A percentile compares a stretch with the other conserved stretches of the same genome.
Evolutionary conservation across 2,797 vertebrate species (phyloP).

Genomic region (Notoglanidium macrostoma): DNA sequence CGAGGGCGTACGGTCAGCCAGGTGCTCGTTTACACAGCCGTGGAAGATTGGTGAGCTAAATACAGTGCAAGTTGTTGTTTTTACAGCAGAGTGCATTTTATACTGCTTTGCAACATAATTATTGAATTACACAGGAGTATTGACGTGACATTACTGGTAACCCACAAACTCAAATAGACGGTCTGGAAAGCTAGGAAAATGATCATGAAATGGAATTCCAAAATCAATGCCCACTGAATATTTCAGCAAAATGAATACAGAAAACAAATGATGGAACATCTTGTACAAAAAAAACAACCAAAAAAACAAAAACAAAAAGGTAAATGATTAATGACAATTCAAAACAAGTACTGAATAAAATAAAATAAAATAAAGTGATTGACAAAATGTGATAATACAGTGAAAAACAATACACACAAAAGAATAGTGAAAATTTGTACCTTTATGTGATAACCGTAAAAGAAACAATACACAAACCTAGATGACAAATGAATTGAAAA

Average conservation of each 20-base stretch:
- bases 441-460: not conserved
- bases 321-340: slow-evolving; percentile 32
- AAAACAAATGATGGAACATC: slow-evolving; percentile 13
- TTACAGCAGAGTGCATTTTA: not conserved
- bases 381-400: slow-evolving; percentile 18
- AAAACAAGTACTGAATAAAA: slow-evolving; percentile 10
- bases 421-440: no score
- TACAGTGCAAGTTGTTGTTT: slow-evolving; percentile 15
- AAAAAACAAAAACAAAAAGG: slow-evolving; percentile 19
- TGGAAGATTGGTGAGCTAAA: slow-evolving; percentile 98
- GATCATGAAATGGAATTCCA: not conserved
- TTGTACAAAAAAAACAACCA: not conserved
- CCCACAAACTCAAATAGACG: not conserved
- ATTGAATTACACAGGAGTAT: not conserved
- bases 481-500: slow-evolving; percentile 27
- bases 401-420: slow-evolving; percentile 23
- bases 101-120: not conserved
- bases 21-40: slow-evolving; percentile 96
- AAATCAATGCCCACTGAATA: not conserved
- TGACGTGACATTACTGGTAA: not conserved
- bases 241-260: slow-evolving; percentile 17
- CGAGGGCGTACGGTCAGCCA: slow-evolving; percentile 96
- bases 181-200: not conserved
- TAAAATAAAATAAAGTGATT: slow-evolving; percentile 11
- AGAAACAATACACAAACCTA: slow-evolving; percentile 27